A percentile compares a stretch with the other conserved stretches of the same genome.
Conservation (phyloP, 2,113 vertebrate species). For the Ophthalmolycus amberensis region DNA sequence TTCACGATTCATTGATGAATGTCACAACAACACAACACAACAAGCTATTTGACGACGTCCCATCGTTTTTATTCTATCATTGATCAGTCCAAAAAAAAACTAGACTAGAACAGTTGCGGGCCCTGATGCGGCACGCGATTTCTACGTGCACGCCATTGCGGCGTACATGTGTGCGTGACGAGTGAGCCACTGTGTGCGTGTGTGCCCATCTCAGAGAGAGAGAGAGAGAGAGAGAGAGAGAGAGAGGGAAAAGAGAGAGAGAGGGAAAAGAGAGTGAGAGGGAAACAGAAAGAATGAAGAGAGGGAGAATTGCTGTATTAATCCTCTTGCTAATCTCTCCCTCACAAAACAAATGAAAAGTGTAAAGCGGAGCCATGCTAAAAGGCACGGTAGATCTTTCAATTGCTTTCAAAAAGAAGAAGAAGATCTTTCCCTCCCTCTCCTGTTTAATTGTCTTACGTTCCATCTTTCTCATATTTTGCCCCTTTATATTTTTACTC, state of each 20-base stretch:
- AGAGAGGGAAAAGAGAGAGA: constrained; percentile 18
- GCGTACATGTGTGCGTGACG: not conserved
- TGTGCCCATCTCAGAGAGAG: constrained; percentile 33
- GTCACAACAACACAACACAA: no score
- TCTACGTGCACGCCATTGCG: no score
- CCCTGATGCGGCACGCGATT: no score
- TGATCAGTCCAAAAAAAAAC: no score
- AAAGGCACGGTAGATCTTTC: constrained; percentile 73
- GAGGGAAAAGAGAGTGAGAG: constrained; percentile 23
- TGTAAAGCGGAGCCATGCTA: constrained; percentile 77
- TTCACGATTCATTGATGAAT: not conserved
- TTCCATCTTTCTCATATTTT: constrained; percentile 55
- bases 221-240: constrained; percentile 20
- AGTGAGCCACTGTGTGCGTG: constrained; percentile 1
- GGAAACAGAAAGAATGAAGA: constrained; percentile 64
- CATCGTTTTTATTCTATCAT: no score
- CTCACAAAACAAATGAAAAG: constrained; percentile 83
- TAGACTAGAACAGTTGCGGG: no score
- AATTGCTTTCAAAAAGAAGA: constrained; percentile 35
- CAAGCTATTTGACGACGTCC: no score
- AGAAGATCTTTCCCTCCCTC: not conserved
- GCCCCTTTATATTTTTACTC: constrained; percentile 44
- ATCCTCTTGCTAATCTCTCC: constrained; percentile 81
- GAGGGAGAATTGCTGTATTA: constrained; percentile 75
- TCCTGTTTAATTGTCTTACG: constrained; percentile 63